These are phyloP conservation scores for Burhinus bistriatus DNA, from an alignment of 2,113 vertebrate genomes.

Conservation along the genomic window DNA sequence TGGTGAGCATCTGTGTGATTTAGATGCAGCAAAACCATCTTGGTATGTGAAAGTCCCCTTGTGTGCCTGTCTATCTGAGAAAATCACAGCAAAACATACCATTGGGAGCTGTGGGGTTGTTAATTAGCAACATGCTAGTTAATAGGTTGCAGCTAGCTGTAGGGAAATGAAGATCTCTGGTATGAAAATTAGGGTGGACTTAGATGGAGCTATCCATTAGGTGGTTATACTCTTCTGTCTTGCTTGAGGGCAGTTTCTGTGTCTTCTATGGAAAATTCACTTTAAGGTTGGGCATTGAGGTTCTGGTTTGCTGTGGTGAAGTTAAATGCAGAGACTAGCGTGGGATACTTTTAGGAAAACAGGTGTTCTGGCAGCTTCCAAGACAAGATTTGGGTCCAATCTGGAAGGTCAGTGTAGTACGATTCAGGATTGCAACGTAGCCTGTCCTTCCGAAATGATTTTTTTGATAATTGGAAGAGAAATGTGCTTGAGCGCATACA, in stretches of 20 bases:
- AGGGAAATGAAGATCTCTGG: neutral
- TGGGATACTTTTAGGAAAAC: neutral
- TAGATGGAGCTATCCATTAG: rapidly evolving
- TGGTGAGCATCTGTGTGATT: neutral
- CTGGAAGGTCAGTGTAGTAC: rapidly evolving
- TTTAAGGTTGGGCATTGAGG: neutral
- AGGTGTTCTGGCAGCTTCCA: neutral
- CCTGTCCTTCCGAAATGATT: neutral
- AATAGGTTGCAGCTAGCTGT: neutral
- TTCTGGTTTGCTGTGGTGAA: neutral
- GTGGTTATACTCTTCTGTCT: neutral
- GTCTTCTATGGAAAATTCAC: neutral
- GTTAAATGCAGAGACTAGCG: neutral
- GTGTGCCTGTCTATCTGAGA: rapidly evolving
- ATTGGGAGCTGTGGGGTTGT: rapidly evolving
- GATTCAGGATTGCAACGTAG: rapidly evolving
- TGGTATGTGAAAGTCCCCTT: rapidly evolving
- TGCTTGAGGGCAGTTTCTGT: neutral
- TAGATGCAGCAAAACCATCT: neutral
- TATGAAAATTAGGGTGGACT: neutral
- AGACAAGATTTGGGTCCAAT: neutral
- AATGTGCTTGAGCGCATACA: neutral
- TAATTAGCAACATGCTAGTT: neutral
- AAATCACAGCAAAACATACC: neutral
- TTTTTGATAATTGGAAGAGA: neutral